Evolutionary conservation across 2,113 vertebrate species (phyloP).

Genomic region (Phasianus colchicus): DNA sequence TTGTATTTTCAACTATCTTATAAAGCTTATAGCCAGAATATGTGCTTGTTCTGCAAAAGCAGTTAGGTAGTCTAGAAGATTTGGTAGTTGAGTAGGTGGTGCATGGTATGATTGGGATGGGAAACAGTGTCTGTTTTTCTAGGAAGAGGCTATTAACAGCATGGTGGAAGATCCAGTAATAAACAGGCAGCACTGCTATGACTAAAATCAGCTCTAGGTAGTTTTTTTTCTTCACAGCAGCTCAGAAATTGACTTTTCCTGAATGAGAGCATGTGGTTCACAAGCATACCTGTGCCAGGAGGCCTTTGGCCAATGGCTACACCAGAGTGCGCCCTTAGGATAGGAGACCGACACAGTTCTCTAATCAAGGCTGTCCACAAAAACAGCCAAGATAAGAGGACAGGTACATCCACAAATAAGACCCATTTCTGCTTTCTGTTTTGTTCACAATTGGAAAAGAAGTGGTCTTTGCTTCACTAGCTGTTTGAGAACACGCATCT

Average conservation of each 20-base stretch:
- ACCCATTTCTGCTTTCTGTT: neutral
- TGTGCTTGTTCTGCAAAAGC: neutral
- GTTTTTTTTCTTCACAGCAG: neutral
- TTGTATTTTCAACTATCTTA: neutral
- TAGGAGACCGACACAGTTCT: neutral
- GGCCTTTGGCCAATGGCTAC: neutral
- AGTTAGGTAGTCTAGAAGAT: neutral
- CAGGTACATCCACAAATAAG: neutral
- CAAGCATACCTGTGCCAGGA: neutral
- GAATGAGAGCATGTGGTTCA: neutral
- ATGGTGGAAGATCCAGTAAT: neutral
- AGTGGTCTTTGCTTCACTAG: neutral
- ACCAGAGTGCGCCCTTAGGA: neutral
- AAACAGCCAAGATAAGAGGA: neutral
- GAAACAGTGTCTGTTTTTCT: neutral
- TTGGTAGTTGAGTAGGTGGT: neutral
- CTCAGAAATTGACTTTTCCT: neutral
- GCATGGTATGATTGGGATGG: neutral
- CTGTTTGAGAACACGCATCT: neutral
- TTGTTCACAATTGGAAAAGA: neutral
- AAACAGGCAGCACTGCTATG: neutral
- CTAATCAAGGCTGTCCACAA: neutral
- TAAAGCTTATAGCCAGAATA: constrained; percentile 13
- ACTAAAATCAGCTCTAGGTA: neutral
- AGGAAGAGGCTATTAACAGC: neutral